Percentiles rank a stretch among this genome's conserved stretches.
Conservation (phyloP, 2,888 invertebrate species). For the Onthophagus sagittarius region DNA sequence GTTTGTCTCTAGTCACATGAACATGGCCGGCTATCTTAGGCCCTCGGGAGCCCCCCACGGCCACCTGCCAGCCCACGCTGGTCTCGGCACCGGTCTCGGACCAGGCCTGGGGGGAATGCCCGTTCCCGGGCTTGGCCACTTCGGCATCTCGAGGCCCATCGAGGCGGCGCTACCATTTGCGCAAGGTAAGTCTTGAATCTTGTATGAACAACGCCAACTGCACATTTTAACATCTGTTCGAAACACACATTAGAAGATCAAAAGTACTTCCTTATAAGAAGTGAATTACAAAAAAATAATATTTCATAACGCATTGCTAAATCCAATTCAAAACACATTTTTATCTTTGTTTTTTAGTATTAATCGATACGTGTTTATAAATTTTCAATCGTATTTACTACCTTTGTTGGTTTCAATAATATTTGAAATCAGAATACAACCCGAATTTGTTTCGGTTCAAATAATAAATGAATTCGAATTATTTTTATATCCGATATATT, state of each 20-base stretch:
- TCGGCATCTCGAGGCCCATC: constrained; percentile 42
- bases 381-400: background rate
- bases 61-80: constrained; percentile 37
- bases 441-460: background rate
- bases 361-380: background rate
- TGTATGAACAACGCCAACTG: background rate
- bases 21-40: constrained; percentile 45
- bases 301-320: too few relatives aligned
- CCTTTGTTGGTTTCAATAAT: background rate
- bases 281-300: too few relatives aligned
- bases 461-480: background rate
- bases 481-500: background rate
- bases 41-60: constrained; percentile 39
- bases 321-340: too few relatives aligned
- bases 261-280: too few relatives aligned
- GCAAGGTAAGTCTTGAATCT: constrained; percentile 41
- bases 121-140: constrained; percentile 40
- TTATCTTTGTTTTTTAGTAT: background rate
- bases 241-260: too few relatives aligned
- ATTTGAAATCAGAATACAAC: background rate
- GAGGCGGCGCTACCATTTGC: constrained; percentile 42
- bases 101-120: constrained; percentile 37
- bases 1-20: constrained; percentile 32
- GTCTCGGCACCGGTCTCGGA: constrained; percentile 35
- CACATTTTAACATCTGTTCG: too few relatives aligned